A percentile compares a stretch with the other conserved stretches of the same genome.
Conservation (phyloP, 2,797 vertebrate genomes). For the Chromobotia macracanthus region DNA sequence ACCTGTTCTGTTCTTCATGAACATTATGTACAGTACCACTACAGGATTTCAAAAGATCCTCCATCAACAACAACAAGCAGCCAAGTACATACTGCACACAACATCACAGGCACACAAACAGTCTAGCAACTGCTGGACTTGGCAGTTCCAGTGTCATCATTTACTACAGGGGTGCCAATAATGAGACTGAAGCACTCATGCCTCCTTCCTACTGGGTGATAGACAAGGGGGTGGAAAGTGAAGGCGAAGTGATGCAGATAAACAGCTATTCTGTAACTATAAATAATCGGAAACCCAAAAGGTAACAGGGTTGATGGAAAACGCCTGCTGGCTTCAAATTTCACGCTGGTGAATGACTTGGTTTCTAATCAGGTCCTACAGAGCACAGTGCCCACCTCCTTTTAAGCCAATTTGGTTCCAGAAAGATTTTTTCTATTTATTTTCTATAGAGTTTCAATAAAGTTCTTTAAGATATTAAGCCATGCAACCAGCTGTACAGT, state of each 20-base stretch:
- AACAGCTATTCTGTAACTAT: conserved; percentile 44
- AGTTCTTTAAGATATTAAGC: too few relatives aligned
- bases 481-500: too few relatives aligned
- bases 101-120: conserved; percentile 20
- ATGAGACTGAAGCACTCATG: conserved; percentile 33
- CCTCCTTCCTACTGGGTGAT: conserved; percentile 32
- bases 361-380: conserved; percentile 9
- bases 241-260: conserved; percentile 36
- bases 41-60: not conserved
- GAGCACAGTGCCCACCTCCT: not conserved
- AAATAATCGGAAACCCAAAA: conserved; percentile 53
- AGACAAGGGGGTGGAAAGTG: conserved; percentile 17
- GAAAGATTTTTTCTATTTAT: too few relatives aligned
- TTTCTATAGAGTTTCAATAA: too few relatives aligned
- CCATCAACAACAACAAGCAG: conserved; percentile 5
- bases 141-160: conserved; percentile 58
- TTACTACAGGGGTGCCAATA: conserved; percentile 54
- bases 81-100: conserved; percentile 14
- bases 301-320: conserved; percentile 44
- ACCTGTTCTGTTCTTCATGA: not conserved
- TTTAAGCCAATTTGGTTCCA: too few relatives aligned
- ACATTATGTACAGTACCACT: not conserved
- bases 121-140: conserved; percentile 38
- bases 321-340: conserved; percentile 45
- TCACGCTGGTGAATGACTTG: conserved; percentile 23